Evolutionary conservation across 1,140 invertebrate species (phyloP).

Genomic region (Hycleus phaleratus): DNA sequence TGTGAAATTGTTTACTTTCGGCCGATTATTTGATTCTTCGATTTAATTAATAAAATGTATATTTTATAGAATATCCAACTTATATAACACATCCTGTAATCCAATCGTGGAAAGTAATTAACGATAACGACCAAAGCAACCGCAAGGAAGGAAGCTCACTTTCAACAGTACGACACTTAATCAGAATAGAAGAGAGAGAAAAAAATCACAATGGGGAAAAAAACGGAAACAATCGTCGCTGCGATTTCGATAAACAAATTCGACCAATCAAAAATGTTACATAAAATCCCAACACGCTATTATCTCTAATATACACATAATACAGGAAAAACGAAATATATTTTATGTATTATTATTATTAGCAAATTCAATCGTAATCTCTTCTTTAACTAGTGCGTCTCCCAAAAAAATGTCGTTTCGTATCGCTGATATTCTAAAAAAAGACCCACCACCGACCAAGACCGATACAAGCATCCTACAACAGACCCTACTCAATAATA

Average conservation of each 20-base stretch:
- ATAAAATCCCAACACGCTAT: constrained; percentile 15
- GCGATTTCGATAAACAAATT: constrained; percentile 10
- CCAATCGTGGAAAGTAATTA: not conserved
- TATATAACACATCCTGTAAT: too few species aligned
- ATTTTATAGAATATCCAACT: not conserved
- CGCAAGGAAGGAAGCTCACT: constrained; percentile 14
- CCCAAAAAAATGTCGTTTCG: constrained; percentile 19
- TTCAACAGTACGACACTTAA: not conserved
- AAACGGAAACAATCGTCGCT: constrained; percentile 21
- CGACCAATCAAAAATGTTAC: constrained; percentile 16
- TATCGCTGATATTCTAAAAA: constrained; percentile 25
- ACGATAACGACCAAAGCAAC: constrained; percentile 1
- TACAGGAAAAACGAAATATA: not conserved
- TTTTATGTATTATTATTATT: too few species aligned
- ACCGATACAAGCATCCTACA: constrained; percentile 16
- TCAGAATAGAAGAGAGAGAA: too few species aligned
- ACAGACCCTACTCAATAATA: constrained; percentile 17
- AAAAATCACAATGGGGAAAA: constrained; percentile 9
- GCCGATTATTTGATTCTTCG: too few species aligned
- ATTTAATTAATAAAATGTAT: constrained; percentile 1
- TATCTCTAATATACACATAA: constrained; percentile 15
- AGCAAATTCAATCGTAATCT: too few species aligned
- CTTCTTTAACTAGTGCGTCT: too few species aligned
- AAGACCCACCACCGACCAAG: constrained; percentile 3
- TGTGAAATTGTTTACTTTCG: too few species aligned